These are phyloP conservation scores for Oryctes rhinoceros DNA, from an alignment of 1,140 invertebrate species.

Conservation along the genomic window DNA sequence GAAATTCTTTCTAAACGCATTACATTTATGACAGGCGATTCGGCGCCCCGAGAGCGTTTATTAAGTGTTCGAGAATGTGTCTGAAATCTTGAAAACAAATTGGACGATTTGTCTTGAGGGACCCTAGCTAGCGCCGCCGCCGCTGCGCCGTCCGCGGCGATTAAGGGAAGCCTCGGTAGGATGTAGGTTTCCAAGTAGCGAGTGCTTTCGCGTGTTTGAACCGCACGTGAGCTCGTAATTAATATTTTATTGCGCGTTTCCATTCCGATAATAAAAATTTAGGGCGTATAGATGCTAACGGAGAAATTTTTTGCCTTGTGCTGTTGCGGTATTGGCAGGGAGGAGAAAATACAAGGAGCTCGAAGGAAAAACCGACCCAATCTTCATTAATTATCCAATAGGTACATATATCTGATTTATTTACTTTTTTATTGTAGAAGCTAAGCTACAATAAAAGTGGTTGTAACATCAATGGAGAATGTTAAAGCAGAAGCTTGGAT, in stretches of 20 bases:
- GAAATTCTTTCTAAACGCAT: constrained; percentile 48
- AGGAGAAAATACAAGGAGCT: no score
- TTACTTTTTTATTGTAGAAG: no score
- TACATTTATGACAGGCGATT: constrained; percentile 49
- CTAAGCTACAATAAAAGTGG: no score
- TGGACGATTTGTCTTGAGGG: constrained; percentile 47
- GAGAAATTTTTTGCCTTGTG: no score
- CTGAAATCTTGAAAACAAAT: constrained; percentile 49
- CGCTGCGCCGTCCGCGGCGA: background rate
- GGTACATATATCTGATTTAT: no score
- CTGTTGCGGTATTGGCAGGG: no score
- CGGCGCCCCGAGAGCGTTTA: constrained; percentile 42
- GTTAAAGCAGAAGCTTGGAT: no score
- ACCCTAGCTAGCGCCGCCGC: background rate
- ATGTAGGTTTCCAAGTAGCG: background rate
- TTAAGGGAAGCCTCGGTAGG: background rate
- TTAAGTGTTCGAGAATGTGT: constrained; percentile 49
- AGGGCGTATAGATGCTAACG: background rate
- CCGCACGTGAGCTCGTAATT: background rate
- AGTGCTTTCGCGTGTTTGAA: background rate
- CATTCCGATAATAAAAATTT: constrained; percentile 6
- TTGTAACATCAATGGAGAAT: no score
- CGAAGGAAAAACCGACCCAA: no score
- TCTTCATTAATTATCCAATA: no score
- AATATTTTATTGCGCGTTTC: constrained; percentile 15